phyloP scores from a whole-genome alignment of 2,113 vertebrate genomes.

The Anas platyrhynchos region DNA sequence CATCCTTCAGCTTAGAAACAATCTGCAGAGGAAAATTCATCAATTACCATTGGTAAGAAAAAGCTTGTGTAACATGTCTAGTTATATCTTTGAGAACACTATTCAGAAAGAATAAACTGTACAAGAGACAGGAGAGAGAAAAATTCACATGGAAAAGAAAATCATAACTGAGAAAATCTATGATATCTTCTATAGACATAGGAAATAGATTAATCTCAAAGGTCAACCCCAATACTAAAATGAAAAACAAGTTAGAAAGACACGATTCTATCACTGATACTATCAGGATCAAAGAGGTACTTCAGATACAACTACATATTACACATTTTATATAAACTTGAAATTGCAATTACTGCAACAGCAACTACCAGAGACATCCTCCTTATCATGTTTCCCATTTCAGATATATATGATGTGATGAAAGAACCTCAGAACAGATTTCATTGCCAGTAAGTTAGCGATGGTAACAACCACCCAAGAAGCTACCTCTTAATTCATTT shows the following conservation, averaged over 20 bases:
- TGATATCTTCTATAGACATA: not conserved
- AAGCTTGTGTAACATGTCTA: not conserved
- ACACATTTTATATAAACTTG: not conserved
- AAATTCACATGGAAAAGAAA: not conserved
- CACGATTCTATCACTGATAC: not conserved
- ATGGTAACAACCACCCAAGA: not conserved
- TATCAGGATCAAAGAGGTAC: not conserved
- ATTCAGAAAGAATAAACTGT: not conserved
- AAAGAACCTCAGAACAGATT: not conserved
- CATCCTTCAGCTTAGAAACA: constrained; percentile 93
- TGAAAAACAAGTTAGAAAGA: not conserved
- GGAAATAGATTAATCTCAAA: not conserved
- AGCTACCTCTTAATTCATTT: not conserved
- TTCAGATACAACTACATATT: not conserved
- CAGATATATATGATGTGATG: fast-evolving
- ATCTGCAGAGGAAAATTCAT: constrained; percentile 79
- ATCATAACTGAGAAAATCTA: fast-evolving
- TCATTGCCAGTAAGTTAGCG: not conserved
- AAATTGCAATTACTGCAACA: not conserved
- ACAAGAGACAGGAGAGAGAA: not conserved
- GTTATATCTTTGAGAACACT: not conserved
- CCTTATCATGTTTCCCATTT: not conserved
- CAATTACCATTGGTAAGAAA: not conserved
- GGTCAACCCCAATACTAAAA: not conserved
- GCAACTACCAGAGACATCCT: not conserved